Base-by-base conservation (phyloP, 2,113 vertebrate species). In the Loxodonta africana region DNA sequence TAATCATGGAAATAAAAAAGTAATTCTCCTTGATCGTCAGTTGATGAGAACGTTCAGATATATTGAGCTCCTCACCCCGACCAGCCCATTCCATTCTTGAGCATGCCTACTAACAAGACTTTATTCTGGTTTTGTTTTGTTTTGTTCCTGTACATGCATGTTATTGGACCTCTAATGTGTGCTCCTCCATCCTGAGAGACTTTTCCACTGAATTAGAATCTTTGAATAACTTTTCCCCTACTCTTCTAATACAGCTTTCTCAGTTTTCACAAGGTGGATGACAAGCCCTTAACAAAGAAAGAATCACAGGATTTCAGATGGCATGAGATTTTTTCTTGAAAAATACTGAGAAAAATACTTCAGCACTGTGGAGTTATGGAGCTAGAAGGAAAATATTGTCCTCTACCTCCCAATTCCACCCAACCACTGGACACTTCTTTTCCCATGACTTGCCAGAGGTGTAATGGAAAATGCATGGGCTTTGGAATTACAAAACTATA, bases 1-100 rank as follows among this genome's bases (percentile, higher is more conserved):
- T 76, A 76, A 97, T 8, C 46, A 80, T 4, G 92, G 65, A 93
- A 88, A 81, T 84, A 84, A 80, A 81, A 51, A 51, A 80, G 37
- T 12, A 67, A 46, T 84, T 88, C 20, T 94, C 18, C 21, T 83
- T 67, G 77, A 28, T 26, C 37, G 37, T 44, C 60, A n/a, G 30
- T 80, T 60, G 83, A n/a, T 4, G 46, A 51, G 62, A 73, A 95
- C 8, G 2, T 83, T 83, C 53, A 78, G 25, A 78, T 53, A n/a
- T 2, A 20, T 20, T 63, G 69, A 90, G 26, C 5, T 63, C 33
- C n/a, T 5, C 23, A 10, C 7, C 14, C 37, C 48, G 8, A 26
- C 25, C 2, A 77, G 28, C 23, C 25, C 25, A 26, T 21, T n/a
- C 28, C 10, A 51, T 74, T 51, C 63, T 53, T 95, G 53, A 90